phyloP scores from a whole-genome alignment of 2,888 invertebrate genomes.

The Gastrophysa polygoni region DNA sequence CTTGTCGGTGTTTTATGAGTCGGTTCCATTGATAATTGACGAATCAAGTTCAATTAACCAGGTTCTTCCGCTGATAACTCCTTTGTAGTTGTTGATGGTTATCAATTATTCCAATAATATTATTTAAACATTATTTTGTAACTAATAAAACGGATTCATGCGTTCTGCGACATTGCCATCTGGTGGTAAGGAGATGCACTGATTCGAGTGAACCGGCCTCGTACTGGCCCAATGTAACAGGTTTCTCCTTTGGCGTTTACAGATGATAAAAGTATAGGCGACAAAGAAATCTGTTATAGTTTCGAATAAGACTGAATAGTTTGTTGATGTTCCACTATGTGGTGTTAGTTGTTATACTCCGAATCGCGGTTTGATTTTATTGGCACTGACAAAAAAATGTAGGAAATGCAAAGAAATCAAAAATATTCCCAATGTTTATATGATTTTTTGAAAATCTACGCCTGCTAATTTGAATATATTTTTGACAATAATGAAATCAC shows the following conservation, averaged over 20 bases:
- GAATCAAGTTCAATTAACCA: conserved; percentile 40
- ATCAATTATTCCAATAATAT: too few relatives aligned
- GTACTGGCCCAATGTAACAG: conserved; percentile 35
- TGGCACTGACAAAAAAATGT: too few relatives aligned
- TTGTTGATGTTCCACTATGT: too few relatives aligned
- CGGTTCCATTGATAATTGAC: conserved; percentile 53
- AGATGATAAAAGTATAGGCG: too few relatives aligned
- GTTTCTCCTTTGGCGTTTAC: conserved; percentile 17
- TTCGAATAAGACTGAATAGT: background rate
- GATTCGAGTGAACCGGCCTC: conserved; percentile 39
- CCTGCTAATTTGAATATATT: too few relatives aligned
- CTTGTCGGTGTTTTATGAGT: conserved; percentile 53
- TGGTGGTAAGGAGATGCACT: conserved; percentile 48
- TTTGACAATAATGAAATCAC: too few relatives aligned
- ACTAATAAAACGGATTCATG: conserved; percentile 2
- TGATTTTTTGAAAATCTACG: too few relatives aligned
- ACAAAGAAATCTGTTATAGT: conserved; percentile 1
- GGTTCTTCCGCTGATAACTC: conserved; percentile 37
- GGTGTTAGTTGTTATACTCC: too few relatives aligned
- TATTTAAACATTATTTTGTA: background rate
- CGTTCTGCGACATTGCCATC: conserved; percentile 43
- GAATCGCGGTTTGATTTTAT: too few relatives aligned
- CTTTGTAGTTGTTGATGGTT: too few relatives aligned
- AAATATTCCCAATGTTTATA: too few relatives aligned
- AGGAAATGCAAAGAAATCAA: background rate